Percentiles rank a stretch among this genome's conserved stretches.
These are phyloP conservation scores for Hiodon tergisus DNA, from an alignment of 2,113 vertebrate genomes.

Conservation along the genomic window DNA sequence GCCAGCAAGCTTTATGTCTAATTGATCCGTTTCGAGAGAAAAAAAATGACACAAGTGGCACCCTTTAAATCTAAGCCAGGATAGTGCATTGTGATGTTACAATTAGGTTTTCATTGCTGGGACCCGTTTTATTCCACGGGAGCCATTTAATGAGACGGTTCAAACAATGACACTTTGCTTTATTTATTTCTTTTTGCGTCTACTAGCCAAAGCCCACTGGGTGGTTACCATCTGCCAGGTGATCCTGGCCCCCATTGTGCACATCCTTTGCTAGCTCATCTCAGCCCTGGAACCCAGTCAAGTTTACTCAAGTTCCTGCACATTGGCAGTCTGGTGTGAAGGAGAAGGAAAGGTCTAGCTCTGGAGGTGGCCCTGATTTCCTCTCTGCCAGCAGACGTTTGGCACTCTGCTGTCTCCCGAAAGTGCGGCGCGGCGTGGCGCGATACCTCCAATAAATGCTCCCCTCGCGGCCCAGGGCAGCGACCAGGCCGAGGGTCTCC, in stretches of 20 bases:
- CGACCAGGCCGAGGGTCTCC: no score
- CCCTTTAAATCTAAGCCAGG: conserved; percentile 54
- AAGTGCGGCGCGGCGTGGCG: no score
- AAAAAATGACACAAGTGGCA: conserved; percentile 52
- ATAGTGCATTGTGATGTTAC: conserved; percentile 78
- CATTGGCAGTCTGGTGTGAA: not conserved
- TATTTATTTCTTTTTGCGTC: conserved; percentile 30
- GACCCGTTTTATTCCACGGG: conserved; percentile 78
- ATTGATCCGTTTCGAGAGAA: conserved; percentile 64
- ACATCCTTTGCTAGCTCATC: not conserved
- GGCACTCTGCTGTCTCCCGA: no score
- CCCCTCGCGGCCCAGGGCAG: no score
- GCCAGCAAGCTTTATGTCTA: conserved; percentile 55
- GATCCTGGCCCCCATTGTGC: not conserved
- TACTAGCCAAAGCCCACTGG: conserved; percentile 6
- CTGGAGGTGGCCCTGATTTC: no score
- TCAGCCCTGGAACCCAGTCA: not conserved
- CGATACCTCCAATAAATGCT: no score
- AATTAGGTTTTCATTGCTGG: conserved; percentile 75
- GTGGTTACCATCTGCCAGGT: conserved; percentile 28
- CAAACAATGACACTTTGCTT: conserved; percentile 24
- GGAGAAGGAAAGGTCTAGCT: not conserved
- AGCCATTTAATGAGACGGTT: conserved; percentile 70
- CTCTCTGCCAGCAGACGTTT: no score
- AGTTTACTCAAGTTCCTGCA: conserved; percentile 1